These are phyloP conservation scores for Gymnoscelis rufifasciata DNA, from an alignment of 2,888 invertebrate species.

Conservation along the genomic window DNA sequence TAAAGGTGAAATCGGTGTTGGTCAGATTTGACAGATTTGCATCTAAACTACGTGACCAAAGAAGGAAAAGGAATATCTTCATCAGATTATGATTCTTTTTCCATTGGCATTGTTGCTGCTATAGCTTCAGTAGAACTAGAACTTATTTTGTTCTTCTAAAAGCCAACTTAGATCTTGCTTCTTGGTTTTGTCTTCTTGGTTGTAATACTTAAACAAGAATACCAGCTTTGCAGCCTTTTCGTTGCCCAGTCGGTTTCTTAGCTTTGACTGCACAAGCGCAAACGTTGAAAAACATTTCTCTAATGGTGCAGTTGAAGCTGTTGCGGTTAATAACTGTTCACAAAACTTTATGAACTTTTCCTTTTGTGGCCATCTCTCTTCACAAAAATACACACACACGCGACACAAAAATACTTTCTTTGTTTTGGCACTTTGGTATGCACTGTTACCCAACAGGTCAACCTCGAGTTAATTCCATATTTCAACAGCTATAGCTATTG, in stretches of 20 bases:
- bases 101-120: not conserved
- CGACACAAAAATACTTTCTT: not conserved
- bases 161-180: not conserved
- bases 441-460: not conserved
- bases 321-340: not conserved
- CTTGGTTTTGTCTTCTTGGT: not conserved
- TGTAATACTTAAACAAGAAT: not conserved
- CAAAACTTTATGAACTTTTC: not conserved
- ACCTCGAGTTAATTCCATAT: not conserved
- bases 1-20: no score
- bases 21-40: no score
- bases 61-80: no score
- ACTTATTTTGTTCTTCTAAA: no score
- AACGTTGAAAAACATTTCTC: constrained; percentile 18
- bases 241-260: constrained; percentile 14
- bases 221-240: constrained; percentile 2
- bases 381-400: not conserved
- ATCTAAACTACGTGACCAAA: no score
- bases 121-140: no score
- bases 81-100: not conserved
- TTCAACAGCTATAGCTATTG: not conserved
- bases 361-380: not conserved
- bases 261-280: constrained; percentile 17
- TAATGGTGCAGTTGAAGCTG: constrained; percentile 13
- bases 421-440: not conserved